phyloP scores from a whole-genome alignment of 2,797 vertebrate genomes.

The Bothrops alternatus region DNA sequence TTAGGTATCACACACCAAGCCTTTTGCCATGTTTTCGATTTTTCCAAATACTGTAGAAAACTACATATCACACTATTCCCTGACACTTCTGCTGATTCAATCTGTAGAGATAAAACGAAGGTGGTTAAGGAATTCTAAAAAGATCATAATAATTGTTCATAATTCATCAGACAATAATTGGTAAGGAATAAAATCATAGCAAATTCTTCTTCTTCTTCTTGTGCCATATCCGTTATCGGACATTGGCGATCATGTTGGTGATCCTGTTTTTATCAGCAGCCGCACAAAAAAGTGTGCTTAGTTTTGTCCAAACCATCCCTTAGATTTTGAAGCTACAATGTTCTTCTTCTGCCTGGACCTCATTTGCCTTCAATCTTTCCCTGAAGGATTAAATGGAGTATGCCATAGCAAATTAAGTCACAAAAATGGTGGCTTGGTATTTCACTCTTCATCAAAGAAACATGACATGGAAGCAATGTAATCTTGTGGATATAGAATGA shows the following conservation, averaged over 20 bases:
- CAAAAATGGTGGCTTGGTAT: neutral
- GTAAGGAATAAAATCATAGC: neutral
- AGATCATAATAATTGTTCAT: neutral
- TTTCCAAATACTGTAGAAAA: conserved; percentile 96
- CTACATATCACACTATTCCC: conserved; percentile 93
- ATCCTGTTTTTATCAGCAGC: too few relatives aligned
- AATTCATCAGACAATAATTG: neutral
- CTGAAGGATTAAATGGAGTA: too few relatives aligned
- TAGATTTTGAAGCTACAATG: too few relatives aligned
- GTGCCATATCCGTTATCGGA: too few relatives aligned
- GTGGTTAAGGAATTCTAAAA: neutral
- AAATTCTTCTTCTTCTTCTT: neutral
- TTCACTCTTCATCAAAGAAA: neutral
- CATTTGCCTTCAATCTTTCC: too few relatives aligned
- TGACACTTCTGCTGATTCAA: conserved; percentile 92
- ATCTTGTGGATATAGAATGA: neutral
- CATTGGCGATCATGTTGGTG: too few relatives aligned
- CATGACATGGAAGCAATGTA: neutral
- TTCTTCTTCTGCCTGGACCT: too few relatives aligned
- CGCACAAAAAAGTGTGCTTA: too few relatives aligned
- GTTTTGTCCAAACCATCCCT: too few relatives aligned
- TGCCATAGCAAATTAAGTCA: neutral
- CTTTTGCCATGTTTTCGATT: conserved; percentile 94
- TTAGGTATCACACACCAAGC: conserved; percentile 97
- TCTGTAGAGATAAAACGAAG: conserved; percentile 70